Base-by-base conservation (phyloP, 2,113 vertebrate species). In the Onychostruthus taczanowskii region DNA sequence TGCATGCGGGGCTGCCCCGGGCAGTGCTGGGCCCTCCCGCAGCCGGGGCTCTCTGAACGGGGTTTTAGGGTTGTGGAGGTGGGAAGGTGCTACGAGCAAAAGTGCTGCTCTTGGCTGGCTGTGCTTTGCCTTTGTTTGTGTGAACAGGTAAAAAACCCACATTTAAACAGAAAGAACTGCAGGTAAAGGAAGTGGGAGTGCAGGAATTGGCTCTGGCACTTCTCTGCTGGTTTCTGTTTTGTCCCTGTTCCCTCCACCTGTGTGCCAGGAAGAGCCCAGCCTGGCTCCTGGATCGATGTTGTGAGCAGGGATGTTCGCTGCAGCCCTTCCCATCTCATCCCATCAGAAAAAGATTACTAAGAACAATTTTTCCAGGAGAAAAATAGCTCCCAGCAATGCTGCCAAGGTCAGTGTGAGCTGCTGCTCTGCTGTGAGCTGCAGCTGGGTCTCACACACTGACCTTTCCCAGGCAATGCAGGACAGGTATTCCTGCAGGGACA, bases 131-230 rank as follows among this genome's bases (percentile, higher is more conserved):
- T 50, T 74, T 3, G 2, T 10, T 75, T 26, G 13, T n/a, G 33
- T 31, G 26, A 78, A 61, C 1, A 2, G 30, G 17, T 8, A 35
- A 68, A 90, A 35, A 14, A 6, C 14, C 0, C n/a, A 10, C 3
- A 0, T 20, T 82, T 43, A 44, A 89, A 53, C 11, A 62, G 50
- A 66, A 88, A 50, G 46, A 56, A 46, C 16, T 6, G n/a, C 1
- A 1, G 59, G 20, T 22, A 30, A 59, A 69, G 26, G 22, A 27
- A 31, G 18, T 2, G 15, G 13, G 19, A 24, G 18, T 7, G 12
- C 41, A 41, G 41, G 15, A 23, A 15, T 21, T 20, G 2, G 14
- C 27, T 52, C 23, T 12, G n/a, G 24, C 33, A 31, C 10, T 37
- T 61, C 17, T 56, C 22, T 13, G 4, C n/a, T 50, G 44, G 11